Evolutionary conservation across 2,888 invertebrate species (phyloP).

Genomic region (Catotricha subobsoleta): DNA sequence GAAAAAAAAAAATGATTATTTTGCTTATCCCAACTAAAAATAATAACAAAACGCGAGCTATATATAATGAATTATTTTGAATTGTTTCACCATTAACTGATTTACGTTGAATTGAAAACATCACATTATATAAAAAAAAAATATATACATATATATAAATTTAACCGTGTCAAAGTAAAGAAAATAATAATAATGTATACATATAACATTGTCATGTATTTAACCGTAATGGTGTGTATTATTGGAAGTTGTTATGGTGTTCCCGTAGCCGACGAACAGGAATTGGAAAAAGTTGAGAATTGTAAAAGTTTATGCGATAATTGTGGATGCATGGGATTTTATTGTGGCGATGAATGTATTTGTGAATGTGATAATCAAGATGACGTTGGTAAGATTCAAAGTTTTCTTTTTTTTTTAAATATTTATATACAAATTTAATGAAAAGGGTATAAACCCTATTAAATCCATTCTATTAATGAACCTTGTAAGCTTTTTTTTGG

Average conservation of each 20-base stretch:
- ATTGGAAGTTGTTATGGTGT: not conserved
- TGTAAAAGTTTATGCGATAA: conserved; percentile 25
- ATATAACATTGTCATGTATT: not conserved
- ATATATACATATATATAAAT: too few species aligned
- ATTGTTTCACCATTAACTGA: too few species aligned
- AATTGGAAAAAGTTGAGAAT: conserved; percentile 18
- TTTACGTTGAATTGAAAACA: too few species aligned
- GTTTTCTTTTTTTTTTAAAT: not conserved
- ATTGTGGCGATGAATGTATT: conserved; percentile 30
- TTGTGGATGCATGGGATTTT: conserved; percentile 27
- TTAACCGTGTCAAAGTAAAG: too few species aligned
- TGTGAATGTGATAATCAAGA: conserved; percentile 27
- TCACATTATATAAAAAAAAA: too few species aligned
- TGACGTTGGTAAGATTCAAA: conserved; percentile 8
- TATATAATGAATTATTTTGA: too few species aligned
- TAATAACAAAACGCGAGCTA: too few species aligned
- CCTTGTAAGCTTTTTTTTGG: too few species aligned
- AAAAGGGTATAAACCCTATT: too few species aligned
- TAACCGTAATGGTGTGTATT: not conserved
- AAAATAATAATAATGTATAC: not conserved
- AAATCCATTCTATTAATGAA: too few species aligned
- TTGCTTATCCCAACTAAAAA: too few species aligned
- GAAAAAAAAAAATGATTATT: too few species aligned
- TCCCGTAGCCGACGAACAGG: conserved; percentile 15
- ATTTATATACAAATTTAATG: not conserved